Conservation (phyloP, 1,140 invertebrate species). For the Neodiprion virginianus region DNA sequence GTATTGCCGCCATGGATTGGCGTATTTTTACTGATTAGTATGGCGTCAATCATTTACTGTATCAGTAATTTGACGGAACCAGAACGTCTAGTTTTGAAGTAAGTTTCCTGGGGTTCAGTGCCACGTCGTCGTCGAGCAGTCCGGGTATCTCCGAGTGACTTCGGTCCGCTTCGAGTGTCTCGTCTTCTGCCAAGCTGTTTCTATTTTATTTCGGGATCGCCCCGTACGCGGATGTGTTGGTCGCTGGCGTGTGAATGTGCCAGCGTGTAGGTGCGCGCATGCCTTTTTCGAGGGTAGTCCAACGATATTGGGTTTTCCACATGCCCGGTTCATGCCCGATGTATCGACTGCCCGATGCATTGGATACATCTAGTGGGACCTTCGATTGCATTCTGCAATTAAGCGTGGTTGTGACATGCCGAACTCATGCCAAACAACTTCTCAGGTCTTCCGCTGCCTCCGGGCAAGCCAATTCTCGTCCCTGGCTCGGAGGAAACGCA, state of each 20-base stretch:
- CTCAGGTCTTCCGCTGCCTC: constrained; percentile 76
- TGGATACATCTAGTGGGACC: no score
- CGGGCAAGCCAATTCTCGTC: constrained; percentile 78
- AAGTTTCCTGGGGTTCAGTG: constrained; percentile 29
- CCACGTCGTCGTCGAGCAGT: constrained; percentile 30
- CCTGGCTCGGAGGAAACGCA: constrained; percentile 72
- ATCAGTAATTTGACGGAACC: neutral
- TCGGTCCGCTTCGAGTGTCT: constrained; percentile 27
- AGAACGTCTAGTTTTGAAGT: constrained; percentile 28
- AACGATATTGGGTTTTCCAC: neutral
- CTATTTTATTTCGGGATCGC: constrained; percentile 56
- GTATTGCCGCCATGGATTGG: no score
- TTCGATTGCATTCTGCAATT: no score
- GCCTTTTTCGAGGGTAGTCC: neutral
- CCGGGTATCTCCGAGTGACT: constrained; percentile 26
- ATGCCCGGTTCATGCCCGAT: neutral
- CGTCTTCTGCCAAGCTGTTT: constrained; percentile 48
- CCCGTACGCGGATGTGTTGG: constrained; percentile 52
- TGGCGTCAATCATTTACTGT: neutral
- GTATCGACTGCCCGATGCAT: neutral
- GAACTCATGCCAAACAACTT: constrained; percentile 28
- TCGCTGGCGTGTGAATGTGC: constrained; percentile 20
- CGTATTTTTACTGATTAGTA: no score
- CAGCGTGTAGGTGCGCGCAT: constrained; percentile 29
- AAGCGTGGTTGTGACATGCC: neutral